Base-by-base conservation (phyloP, 2,888 invertebrate species). In the Andricus curvator region DNA sequence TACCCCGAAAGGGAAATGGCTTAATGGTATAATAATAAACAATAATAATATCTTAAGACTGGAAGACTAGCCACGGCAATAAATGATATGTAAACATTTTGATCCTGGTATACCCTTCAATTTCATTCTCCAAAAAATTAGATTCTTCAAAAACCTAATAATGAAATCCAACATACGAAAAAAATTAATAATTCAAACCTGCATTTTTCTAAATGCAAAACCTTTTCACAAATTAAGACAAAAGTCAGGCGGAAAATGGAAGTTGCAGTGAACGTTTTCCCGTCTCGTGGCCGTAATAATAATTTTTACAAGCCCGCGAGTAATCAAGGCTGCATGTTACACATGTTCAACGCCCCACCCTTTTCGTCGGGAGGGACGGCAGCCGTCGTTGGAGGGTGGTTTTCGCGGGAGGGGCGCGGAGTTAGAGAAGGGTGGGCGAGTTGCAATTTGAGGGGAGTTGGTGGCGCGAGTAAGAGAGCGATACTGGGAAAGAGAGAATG, bases 301-400 rank as follows among this genome's bases (percentile, higher is more conserved):
- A 90, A 91, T 91, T 92, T 92, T 92, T 91, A 91, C 90, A 91
- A 90, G 86, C 88, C 88, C 89, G 88, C 89, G 89, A 87, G 92
- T 90, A 91, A 91, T 91, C 91, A 90, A 90, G 89, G 88, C 89
- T 89, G 88, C 89, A 88, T 88, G 89, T 89, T 91, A 91, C 90
- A 90, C 91, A 91, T 91, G 91, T 91, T 86, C 84, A 82, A 79
- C 84, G 80, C 87, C 89, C 86, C 87, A 88, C 86, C 86, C 86
- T 79, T 80, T 81, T 74, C 78, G 82, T 82, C 85, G 56, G 20
- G 74, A 74, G 74, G 74, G 74, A 80, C 83, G 85, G 65, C 65
- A 81, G 37, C 64, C 79, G 84, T 83, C 85, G 87, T 74, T 86
- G 86, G 86, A 84, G 85, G 85, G 77, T 79, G 81, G n/a, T 82